Evolutionary conservation across 2,888 invertebrate species (phyloP).

Genomic region (Trichogramma evanescens): DNA sequence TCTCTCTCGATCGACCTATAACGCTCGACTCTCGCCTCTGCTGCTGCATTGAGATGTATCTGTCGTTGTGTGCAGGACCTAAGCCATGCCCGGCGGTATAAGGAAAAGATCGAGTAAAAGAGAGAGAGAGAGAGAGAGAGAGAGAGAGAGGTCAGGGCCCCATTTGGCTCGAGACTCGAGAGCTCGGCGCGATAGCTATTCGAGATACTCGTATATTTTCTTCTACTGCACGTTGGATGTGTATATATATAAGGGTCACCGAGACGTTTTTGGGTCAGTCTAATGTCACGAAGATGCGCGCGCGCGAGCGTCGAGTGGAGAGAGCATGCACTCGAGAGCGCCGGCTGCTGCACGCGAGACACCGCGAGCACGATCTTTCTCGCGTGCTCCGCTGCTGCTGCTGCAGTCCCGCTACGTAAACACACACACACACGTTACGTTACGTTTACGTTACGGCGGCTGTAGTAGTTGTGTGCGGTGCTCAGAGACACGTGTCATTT

Average conservation of each 20-base stretch:
- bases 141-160: constrained; percentile 31
- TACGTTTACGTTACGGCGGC: no score
- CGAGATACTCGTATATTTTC: neutral
- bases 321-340: neutral
- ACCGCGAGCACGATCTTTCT: neutral
- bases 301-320: neutral
- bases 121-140: constrained; percentile 12
- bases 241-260: neutral
- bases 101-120: no score
- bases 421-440: no score
- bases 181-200: neutral
- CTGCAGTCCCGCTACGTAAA: no score
- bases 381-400: neutral
- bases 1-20: neutral
- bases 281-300: neutral
- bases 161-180: constrained; percentile 24
- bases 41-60: constrained; percentile 38
- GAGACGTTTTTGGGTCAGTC: no score
- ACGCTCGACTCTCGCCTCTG: neutral
- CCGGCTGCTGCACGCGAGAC: neutral
- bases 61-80: constrained; percentile 25
- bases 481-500: no score
- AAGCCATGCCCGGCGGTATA: neutral
- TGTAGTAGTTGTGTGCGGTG: no score
- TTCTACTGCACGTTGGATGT: neutral